Conservation (phyloP, 1,140 invertebrate genomes). For the Tyrophagus putrescentiae region DNA sequence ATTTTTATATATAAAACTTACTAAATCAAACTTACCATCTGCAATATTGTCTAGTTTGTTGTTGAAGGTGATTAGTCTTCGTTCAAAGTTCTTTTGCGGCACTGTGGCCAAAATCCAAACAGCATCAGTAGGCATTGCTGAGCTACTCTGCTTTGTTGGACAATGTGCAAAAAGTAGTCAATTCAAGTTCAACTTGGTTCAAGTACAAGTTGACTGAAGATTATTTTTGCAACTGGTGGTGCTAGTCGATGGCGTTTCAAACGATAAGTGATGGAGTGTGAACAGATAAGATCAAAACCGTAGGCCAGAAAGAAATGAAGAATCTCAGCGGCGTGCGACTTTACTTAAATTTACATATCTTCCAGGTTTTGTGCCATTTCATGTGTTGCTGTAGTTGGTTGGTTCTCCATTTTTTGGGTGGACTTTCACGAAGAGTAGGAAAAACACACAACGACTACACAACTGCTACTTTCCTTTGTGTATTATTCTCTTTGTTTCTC, state of each 20-base stretch:
- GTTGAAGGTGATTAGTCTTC: not conserved
- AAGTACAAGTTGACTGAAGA: not conserved
- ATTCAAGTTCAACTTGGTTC: not conserved
- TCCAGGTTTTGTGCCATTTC: too few species aligned
- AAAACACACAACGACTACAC: too few species aligned
- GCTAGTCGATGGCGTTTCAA: not conserved
- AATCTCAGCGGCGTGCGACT: too few species aligned
- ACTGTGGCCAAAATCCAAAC: slow-evolving; percentile 23
- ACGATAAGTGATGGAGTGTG: not conserved
- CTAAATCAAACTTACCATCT: not conserved
- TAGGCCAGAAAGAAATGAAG: not conserved
- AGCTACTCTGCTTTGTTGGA: too few species aligned
- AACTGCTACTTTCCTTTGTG: too few species aligned
- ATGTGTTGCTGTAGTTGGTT: too few species aligned
- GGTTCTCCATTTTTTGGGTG: too few species aligned
- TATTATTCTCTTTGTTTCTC: too few species aligned
- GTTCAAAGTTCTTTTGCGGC: slow-evolving; percentile 22
- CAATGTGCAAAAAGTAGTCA: not conserved
- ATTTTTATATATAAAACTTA: too few species aligned
- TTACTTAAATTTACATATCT: too few species aligned
- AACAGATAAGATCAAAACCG: not conserved
- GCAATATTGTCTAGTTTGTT: not conserved
- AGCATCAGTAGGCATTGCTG: slow-evolving; percentile 20
- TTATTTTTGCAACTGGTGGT: not conserved
- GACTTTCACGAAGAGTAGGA: too few species aligned